Base-by-base conservation (phyloP, 2,113 vertebrate species). In the Drymodes brunneopygia region DNA sequence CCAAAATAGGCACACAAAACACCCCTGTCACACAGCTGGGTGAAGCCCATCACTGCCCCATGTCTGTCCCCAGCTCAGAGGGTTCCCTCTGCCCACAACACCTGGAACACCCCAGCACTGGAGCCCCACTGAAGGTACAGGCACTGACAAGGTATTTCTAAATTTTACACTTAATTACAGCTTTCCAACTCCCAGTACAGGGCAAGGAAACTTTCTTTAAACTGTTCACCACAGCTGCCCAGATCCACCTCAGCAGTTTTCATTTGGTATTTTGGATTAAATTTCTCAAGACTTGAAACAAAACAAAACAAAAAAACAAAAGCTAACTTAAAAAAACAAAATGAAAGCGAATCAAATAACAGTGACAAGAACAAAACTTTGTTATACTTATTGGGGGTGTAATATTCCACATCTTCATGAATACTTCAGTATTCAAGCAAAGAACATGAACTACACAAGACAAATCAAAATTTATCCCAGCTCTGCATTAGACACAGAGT, bases 401-500 rank as follows among this genome's bases (percentile, higher is more conserved):
- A 81, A 60, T 7, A 57, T 78, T 88, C 66, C 29, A 83, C 44
- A 57, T 83, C 60, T 86, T 53, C 2, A 2, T 22, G 29, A 83
- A 86, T 62, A 78, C 31, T 88, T 65, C 38, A 69, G 60, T 12
- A 35, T 81, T 65, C 19, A 77, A 86, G 73, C n/a, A 90, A 88
- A 42, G 91, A 73, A 71, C 15, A 81, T 67, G 38, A 92, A 58
- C 61, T 6, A 15, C 3, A 66, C 25, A 57, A n/a, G 85, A 61
- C 69, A 87, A 91, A 71, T 72, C 23, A 86, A 94, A 95, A 96
- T 81, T 78, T 60, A 79, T 82, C 92, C 36, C 69, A 61, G 71
- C 38, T 5, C 65, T 86, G 45, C 60, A 91, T 71, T 78, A 82
- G 88, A 50, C 71, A 95, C 79, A 88, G 83, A 69, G 50, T 73